These are phyloP conservation scores for Danio albolineatus DNA, from an alignment of 2,797 vertebrate genomes.

Conservation along the genomic window DNA sequence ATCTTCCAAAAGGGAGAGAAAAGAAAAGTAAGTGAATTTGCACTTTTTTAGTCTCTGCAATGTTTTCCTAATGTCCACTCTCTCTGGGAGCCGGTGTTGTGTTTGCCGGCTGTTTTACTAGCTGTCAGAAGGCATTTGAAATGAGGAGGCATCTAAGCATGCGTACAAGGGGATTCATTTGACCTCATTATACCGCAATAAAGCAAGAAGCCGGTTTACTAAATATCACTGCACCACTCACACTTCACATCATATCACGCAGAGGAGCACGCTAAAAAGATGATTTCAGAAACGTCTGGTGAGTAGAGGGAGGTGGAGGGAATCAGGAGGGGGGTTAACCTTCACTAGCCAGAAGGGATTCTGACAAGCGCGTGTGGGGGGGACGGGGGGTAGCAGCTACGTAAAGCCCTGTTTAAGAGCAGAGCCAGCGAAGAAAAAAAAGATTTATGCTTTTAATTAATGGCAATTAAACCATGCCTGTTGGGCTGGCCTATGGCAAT, in stretches of 20 bases:
- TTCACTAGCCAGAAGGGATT: constrained; percentile 97
- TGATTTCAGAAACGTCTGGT: constrained; percentile 88
- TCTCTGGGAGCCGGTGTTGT: constrained; percentile 90
- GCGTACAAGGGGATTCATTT: constrained; percentile 98
- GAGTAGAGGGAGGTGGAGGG: constrained; percentile 67
- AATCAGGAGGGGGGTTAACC: constrained; percentile 82
- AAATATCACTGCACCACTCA: constrained; percentile 95
- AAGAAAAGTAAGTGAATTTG: not conserved
- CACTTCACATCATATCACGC: constrained; percentile 93
- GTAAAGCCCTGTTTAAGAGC: constrained; percentile 97
- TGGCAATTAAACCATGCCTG: constrained; percentile 99
- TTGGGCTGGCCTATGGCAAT: constrained; percentile 99
- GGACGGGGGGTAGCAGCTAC: constrained; percentile 77
- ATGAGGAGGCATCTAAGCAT: constrained; percentile 94
- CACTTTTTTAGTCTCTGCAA: constrained; percentile 1
- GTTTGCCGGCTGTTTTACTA: constrained; percentile 95
- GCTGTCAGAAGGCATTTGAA: constrained; percentile 97
- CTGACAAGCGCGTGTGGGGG: constrained; percentile 83
- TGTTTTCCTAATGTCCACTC: constrained; percentile 61
- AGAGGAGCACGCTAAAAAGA: constrained; percentile 91
- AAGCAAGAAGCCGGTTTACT: constrained; percentile 98
- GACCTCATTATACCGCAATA: constrained; percentile 99
- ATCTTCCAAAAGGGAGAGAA: not conserved
- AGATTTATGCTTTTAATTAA: constrained; percentile 99
- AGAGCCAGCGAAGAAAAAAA: constrained; percentile 97